phyloP scores from a whole-genome alignment of 2,888 invertebrate genomes.

The Nysson spinosus region DNA sequence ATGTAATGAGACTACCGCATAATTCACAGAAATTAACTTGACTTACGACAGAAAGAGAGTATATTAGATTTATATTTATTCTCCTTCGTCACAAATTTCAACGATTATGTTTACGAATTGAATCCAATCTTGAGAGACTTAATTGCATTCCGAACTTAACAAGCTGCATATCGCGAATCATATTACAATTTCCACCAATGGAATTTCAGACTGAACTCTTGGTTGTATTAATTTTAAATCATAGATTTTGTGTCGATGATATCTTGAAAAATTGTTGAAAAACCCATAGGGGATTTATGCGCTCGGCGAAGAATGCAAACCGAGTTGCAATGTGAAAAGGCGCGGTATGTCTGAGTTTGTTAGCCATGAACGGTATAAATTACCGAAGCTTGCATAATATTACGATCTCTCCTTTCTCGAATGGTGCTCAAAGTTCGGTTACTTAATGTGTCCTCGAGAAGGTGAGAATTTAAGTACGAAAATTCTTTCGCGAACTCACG shows the following conservation, averaged over 20 bases:
- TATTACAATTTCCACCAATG: too few relatives aligned
- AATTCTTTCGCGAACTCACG: not conserved
- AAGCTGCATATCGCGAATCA: too few relatives aligned
- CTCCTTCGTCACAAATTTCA: too few relatives aligned
- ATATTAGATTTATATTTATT: too few relatives aligned
- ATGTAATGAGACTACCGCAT: too few relatives aligned
- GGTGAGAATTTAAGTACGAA: not conserved
- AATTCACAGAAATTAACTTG: too few relatives aligned
- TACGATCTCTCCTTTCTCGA: constrained; percentile 69
- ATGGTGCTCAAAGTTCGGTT: constrained; percentile 39
- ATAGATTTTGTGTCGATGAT: not conserved
- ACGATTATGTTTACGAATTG: too few relatives aligned
- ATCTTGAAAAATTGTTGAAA: not conserved
- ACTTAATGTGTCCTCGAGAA: constrained; percentile 27
- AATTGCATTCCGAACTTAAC: too few relatives aligned
- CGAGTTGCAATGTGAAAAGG: constrained; percentile 5
- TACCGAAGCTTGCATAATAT: constrained; percentile 63
- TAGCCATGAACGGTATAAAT: constrained; percentile 51
- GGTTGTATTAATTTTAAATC: not conserved
- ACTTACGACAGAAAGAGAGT: too few relatives aligned
- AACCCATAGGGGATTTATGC: too few relatives aligned
- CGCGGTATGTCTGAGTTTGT: constrained; percentile 23
- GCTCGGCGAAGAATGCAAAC: constrained; percentile 23
- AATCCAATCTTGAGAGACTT: too few relatives aligned
- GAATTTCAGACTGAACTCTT: too few relatives aligned